Evolutionary conservation across 2,113 vertebrate species (phyloP).

Genomic region (Scomber colias): DNA sequence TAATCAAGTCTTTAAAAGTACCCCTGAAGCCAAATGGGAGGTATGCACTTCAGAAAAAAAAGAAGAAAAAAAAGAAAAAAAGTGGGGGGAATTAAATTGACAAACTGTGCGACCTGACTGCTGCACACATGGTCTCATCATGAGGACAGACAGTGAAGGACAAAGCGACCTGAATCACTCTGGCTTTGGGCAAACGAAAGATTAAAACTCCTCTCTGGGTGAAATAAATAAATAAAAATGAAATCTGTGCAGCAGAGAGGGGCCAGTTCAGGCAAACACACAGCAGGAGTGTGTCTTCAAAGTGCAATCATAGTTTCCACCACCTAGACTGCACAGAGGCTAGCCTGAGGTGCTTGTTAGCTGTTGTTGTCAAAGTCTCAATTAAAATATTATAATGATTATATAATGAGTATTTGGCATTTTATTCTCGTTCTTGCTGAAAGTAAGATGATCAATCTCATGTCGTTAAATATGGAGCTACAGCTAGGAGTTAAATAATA

Average conservation of each 20-base stretch:
- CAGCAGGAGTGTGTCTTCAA: slow-evolving; percentile 8
- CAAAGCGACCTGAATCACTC: slow-evolving; percentile 66
- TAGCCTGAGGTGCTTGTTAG: neutral
- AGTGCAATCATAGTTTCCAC: neutral
- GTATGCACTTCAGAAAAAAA: neutral
- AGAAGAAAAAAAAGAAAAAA: too few species aligned
- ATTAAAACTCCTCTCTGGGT: slow-evolving; percentile 59
- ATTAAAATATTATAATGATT: too few species aligned
- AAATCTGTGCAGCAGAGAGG: slow-evolving; percentile 44
- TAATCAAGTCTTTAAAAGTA: too few species aligned
- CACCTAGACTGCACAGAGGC: neutral
- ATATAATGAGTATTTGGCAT: neutral
- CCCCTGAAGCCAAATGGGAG: neutral
- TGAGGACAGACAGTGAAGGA: slow-evolving; percentile 57
- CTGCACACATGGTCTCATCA: slow-evolving; percentile 6
- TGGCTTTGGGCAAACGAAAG: slow-evolving; percentile 62
- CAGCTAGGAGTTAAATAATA: too few species aligned
- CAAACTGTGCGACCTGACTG: slow-evolving; percentile 18
- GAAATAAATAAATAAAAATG: slow-evolving; percentile 58
- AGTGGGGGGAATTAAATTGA: neutral
- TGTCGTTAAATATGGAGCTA: too few species aligned
- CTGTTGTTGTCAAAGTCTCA: too few species aligned
- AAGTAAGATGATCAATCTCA: too few species aligned
- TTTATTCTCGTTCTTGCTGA: neutral
- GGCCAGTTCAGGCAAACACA: slow-evolving; percentile 11